These are phyloP conservation scores for Cydia fagiglandana DNA, from an alignment of 1,140 invertebrate genomes.

Conservation along the genomic window DNA sequence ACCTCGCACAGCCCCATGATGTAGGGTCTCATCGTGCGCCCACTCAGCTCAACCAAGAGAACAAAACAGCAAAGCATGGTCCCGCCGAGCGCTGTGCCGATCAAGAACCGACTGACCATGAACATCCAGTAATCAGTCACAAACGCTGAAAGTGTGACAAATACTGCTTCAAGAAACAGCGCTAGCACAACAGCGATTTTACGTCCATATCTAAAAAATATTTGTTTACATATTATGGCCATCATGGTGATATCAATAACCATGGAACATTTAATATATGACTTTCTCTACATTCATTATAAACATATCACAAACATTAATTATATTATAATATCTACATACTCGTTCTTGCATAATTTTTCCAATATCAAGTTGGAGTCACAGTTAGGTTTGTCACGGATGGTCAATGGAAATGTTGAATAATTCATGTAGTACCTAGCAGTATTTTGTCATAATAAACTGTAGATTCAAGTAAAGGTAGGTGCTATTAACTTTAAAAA, in stretches of 20 bases:
- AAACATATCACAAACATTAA: neutral
- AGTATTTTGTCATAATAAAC: too few species aligned
- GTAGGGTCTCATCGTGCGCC: conserved; percentile 67
- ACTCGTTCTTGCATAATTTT: neutral
- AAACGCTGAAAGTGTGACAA: conserved; percentile 80
- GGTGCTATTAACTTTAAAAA: too few species aligned
- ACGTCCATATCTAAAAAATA: conserved; percentile 79
- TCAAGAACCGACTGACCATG: conserved; percentile 79
- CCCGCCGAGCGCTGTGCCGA: conserved; percentile 80
- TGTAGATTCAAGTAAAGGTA: too few species aligned
- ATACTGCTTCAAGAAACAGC: conserved; percentile 78
- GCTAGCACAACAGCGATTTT: conserved; percentile 80
- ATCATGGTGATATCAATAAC: neutral
- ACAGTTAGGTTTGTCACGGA: too few species aligned
- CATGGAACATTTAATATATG: neutral
- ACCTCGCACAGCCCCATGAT: conserved; percentile 55
- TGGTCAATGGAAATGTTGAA: too few species aligned
- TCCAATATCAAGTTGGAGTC: too few species aligned
- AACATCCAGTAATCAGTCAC: conserved; percentile 82
- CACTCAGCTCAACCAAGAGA: conserved; percentile 74
- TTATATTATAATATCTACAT: neutral
- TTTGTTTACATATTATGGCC: conserved; percentile 32
- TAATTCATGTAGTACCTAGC: too few species aligned
- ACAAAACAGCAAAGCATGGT: conserved; percentile 82
- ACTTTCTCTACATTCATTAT: neutral